Evolutionary conservation across 2,797 vertebrate genomes (phyloP).

Genomic region (Spinibarbus caldwelli): DNA sequence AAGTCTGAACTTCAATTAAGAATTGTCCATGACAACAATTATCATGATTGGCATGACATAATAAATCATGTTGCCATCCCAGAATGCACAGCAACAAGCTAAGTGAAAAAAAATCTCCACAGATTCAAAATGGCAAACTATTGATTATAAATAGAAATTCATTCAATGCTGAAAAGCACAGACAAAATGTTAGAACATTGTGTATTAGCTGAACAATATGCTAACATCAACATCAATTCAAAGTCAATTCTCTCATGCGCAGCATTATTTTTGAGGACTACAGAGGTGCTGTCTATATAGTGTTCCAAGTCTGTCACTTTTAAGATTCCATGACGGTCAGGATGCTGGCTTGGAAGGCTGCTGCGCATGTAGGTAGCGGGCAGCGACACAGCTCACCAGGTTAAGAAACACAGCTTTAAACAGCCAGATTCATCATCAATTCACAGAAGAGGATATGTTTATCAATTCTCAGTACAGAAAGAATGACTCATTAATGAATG

Average conservation of each 20-base stretch:
- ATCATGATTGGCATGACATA: background rate
- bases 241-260: background rate
- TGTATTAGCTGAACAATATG: background rate
- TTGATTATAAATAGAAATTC: background rate
- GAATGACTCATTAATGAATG: background rate
- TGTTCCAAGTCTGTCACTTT: background rate
- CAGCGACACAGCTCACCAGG: background rate
- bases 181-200: background rate
- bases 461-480: constrained; percentile 6
- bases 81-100: background rate
- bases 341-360: background rate
- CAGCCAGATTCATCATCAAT: background rate
- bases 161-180: background rate
- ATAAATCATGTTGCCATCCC: background rate
- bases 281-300: too few species aligned
- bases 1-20: background rate
- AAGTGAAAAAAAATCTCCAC: too few species aligned
- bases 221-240: background rate
- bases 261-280: background rate
- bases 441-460: background rate
- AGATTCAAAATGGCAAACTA: background rate
- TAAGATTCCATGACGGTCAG: background rate
- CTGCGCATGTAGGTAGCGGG: background rate
- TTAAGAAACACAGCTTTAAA: background rate
- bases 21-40: background rate